Base-by-base conservation (phyloP, 92 coral and sea anemone genomes). In the Meandrina meandrites region DNA sequence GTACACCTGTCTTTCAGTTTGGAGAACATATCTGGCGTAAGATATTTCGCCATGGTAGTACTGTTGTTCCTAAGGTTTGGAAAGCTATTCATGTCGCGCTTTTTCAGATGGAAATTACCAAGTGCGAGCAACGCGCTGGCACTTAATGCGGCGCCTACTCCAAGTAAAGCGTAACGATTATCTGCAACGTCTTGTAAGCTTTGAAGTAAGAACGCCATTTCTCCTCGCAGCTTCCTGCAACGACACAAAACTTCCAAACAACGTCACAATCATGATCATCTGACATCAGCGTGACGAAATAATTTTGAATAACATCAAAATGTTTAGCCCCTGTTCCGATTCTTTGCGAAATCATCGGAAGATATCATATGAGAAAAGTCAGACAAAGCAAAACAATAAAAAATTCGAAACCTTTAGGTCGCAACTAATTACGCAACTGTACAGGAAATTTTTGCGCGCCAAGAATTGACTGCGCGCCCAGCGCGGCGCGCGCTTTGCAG, bases 1-100 rank as follows among this genome's bases (percentile, higher is more conserved):
- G 93, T 90, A 18, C 75, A 10, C 50, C 50, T 58, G 81, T 78
- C 87, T 70, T 82, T 87, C 22, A 87, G 34, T n/a, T 60, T 69
- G 56, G 81, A 18, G 36, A 75, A 53, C 32, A 81, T 1, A 22
- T 86, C 90, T 2, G 93, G 88, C 0, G 69, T 60, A 67, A 81
- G 68, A 45, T 69, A 47, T 42, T 69, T 79, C 8, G 71, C 87
- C 32, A 87, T 21, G 27, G 82, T 22, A 31, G 90, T 87, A 40
- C 22, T 70, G 76, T 82, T 86, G 67, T 87, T 42, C 22, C 32
- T 54, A 19, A 87, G 80, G 50, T 87, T 83, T 32, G 78, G 73
- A 60, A 76, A 90, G 18, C 76, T 75, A 16, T 68, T 51, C 70
- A 83, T 83, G 66, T 54, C 42, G 0, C 86, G 78, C 31, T 72